Evolutionary conservation across 1,140 invertebrate species (phyloP).

Genomic region (Saxidomus purpurata): DNA sequence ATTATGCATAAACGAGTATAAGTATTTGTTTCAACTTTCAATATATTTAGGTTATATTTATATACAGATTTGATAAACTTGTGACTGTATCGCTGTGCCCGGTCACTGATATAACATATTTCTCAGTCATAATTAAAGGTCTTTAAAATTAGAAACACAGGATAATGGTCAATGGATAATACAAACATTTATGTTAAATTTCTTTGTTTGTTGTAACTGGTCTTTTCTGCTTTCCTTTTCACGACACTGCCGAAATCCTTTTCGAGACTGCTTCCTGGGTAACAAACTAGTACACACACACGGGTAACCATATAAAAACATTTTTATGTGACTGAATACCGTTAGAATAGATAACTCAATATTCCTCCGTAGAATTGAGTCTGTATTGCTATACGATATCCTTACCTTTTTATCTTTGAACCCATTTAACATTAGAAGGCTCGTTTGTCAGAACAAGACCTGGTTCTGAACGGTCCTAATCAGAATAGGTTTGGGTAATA

Average conservation of each 20-base stretch:
- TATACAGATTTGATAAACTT: slow-evolving; percentile 46
- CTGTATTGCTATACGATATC: slow-evolving; percentile 47
- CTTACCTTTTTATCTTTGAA: slow-evolving; percentile 44
- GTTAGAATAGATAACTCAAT: slow-evolving; percentile 47
- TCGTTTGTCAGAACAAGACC: slow-evolving; percentile 33
- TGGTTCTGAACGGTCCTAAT: slow-evolving; percentile 43
- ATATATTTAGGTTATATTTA: slow-evolving; percentile 49
- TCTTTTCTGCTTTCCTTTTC: slow-evolving; percentile 47
- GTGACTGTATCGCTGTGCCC: slow-evolving; percentile 45
- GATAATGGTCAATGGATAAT: slow-evolving; percentile 45
- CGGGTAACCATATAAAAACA: slow-evolving; percentile 41
- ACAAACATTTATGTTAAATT: slow-evolving; percentile 46
- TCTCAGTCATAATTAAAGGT: slow-evolving; percentile 43
- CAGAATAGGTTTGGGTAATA: slow-evolving; percentile 43
- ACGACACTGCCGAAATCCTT: slow-evolving; percentile 45
- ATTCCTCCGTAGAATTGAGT: slow-evolving; percentile 46
- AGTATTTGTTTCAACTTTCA: slow-evolving; percentile 47
- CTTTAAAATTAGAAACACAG: slow-evolving; percentile 40
- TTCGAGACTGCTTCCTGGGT: slow-evolving; percentile 32
- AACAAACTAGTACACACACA: slow-evolving; percentile 36
- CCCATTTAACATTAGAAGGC: slow-evolving; percentile 29
- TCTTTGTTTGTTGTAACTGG: slow-evolving; percentile 47
- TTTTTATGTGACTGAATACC: slow-evolving; percentile 46
- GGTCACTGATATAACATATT: slow-evolving; percentile 36
- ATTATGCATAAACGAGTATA: slow-evolving; percentile 40